These are phyloP conservation scores for Nasonia giraulti DNA, from an alignment of 1,140 invertebrate species.

Conservation along the genomic window DNA sequence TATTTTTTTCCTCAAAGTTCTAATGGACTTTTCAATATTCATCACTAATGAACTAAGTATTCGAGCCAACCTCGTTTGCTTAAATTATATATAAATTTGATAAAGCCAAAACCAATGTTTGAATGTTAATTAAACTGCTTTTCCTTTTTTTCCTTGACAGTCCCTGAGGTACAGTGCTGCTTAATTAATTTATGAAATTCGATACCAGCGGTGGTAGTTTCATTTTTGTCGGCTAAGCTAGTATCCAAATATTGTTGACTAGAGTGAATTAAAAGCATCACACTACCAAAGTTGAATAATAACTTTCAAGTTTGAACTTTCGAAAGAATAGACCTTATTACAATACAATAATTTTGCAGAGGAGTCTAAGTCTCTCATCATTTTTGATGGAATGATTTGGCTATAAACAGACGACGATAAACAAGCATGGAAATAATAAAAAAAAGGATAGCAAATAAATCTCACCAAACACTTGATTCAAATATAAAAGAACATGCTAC, in stretches of 20 bases:
- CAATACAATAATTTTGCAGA: not conserved
- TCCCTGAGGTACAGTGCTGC: constrained; percentile 34
- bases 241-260: constrained; percentile 58
- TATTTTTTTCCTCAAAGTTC: not conserved
- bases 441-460: constrained; percentile 5
- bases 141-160: constrained; percentile 2
- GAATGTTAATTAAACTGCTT: not conserved
- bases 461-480: constrained; percentile 46
- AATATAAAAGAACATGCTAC: constrained; percentile 42
- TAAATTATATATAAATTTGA: constrained; percentile 20
- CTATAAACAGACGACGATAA: constrained; percentile 11
- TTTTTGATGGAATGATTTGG: constrained; percentile 31
- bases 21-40: not conserved
- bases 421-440: constrained; percentile 2
- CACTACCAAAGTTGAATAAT: constrained; percentile 40
- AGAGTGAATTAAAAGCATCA: constrained; percentile 58
- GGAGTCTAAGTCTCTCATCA: not conserved
- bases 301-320: constrained; percentile 24
- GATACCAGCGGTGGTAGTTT: constrained; percentile 30
- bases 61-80: constrained; percentile 16
- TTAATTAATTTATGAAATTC: constrained; percentile 38
- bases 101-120: constrained; percentile 34
- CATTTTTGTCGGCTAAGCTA: constrained; percentile 30
- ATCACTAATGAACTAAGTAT: constrained; percentile 40
- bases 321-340: not conserved